Evolutionary conservation across 2,888 invertebrate species (phyloP), one percentile per base, ranked within the genome.

Genomic region (Napeogenes sylphis): DNA sequence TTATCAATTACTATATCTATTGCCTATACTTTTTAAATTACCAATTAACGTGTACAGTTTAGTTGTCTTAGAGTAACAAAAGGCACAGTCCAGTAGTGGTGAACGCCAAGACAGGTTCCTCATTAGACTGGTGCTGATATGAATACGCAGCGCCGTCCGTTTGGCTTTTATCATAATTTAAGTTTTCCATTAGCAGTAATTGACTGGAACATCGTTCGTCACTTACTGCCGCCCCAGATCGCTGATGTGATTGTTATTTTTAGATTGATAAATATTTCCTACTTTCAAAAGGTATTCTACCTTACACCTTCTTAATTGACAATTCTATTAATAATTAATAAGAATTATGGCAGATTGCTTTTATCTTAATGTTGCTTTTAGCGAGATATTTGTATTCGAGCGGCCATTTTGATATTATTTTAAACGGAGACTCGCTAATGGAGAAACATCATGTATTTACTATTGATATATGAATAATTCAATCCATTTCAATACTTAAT

Each of bases 131-230:
- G 65, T 63, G 55, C 68, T 68, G 68, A 74, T 76, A 74, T 70
- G 77, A 76, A 76, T 79, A 76, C 79, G 75, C 84, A 84, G 84
- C 79, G 81, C 84, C 83, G 80, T 75, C 77, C 85, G 80, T 81
- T 85, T 80, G 80, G 88, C 89, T 90, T 90, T 90, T 89, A 90
- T 89, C 89, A 90, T 90, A 90, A 89, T 90, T 90, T 88, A 90
- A 90, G 89, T 90, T 89, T 87, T 88, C 89, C 90, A 90, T 90
- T 90, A 90, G 87, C 83, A 77, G 80, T 90, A 89, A 90, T 90
- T 90, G 90, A 90, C 90, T 83, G 81, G 87, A 87, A 90, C 90
- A 90, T 82, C 89, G 88, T 90, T 90, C 85, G 81, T 87, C 90
- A 87, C 90, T 90, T 89, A 88, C 84, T 75, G 83, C 76, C 77